Conservation (phyloP, 53 echinoderm and acorn worm species). For the Astropecten irregularis region DNA sequence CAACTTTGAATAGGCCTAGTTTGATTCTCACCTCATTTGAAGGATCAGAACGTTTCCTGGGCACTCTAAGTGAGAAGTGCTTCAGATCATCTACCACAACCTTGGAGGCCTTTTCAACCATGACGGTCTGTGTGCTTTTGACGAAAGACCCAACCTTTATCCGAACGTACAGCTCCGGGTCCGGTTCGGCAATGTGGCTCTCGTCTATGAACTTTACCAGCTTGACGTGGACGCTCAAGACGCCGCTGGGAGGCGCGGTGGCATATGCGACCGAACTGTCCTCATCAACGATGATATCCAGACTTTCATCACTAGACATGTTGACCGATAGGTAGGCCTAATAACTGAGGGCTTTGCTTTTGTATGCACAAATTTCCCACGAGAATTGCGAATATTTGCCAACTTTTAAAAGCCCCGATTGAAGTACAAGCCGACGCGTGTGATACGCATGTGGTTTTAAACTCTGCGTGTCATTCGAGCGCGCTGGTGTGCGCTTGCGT, state of each 20-base stretch:
- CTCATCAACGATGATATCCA: conserved; percentile 2
- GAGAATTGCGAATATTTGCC: too few species aligned
- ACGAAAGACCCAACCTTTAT: conserved; percentile 73
- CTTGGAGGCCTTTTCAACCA: conserved; percentile 8
- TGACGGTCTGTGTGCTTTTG: conserved; percentile 65
- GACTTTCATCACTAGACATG: conserved; percentile 16
- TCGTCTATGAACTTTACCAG: conserved; percentile 44
- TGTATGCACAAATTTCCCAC: too few species aligned
- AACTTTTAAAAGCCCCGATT: too few species aligned
- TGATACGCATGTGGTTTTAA: too few species aligned
- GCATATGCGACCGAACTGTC: conserved; percentile 18
- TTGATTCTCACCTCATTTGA: conserved; percentile 39
- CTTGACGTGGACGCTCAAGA: conserved; percentile 63
- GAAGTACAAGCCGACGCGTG: too few species aligned
- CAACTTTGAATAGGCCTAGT: too few species aligned
- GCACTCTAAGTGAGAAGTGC: conserved; percentile 79
- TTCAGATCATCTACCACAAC: conserved; percentile 76
- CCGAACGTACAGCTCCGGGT: conserved; percentile 81
- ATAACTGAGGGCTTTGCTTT: not conserved
- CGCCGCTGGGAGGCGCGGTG: conserved; percentile 48
- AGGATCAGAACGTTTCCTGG: conserved; percentile 36
- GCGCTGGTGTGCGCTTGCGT: too few species aligned
- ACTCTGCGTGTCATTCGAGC: too few species aligned
- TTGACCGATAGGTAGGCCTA: not conserved
- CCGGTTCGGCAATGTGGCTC: conserved; percentile 29